These are phyloP conservation scores for Aphelinus certus DNA, from an alignment of 1,140 invertebrate species.

Conservation along the genomic window DNA sequence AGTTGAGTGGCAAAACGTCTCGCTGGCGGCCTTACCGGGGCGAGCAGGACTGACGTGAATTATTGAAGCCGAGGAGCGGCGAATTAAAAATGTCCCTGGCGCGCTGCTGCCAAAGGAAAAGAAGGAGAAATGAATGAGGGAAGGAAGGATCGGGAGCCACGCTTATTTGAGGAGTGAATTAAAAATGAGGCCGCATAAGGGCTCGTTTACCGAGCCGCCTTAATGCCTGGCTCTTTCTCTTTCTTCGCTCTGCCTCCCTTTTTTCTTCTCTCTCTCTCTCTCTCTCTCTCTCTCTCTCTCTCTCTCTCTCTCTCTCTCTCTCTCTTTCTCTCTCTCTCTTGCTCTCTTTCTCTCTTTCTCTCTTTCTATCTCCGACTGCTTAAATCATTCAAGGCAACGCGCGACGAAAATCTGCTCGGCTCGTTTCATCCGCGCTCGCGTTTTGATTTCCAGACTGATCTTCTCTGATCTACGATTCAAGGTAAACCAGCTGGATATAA, in stretches of 20 bases:
- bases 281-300: not conserved
- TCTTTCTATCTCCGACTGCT: not conserved
- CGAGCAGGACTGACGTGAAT: conserved; percentile 49
- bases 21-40: no score
- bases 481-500: no score
- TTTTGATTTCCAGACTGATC: conserved; percentile 10
- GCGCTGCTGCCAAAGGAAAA: conserved; percentile 27
- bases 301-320: not conserved
- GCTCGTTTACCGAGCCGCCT: conserved; percentile 48
- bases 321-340: no score
- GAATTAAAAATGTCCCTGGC: conserved; percentile 63
- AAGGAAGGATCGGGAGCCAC: conserved; percentile 44
- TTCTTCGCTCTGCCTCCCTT: not conserved
- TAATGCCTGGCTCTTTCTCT: conserved; percentile 50
- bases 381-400: conserved; percentile 54
- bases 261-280: not conserved
- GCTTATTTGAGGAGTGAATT: conserved; percentile 63
- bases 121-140: conserved; percentile 35
- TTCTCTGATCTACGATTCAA: no score
- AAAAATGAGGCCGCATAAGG: conserved; percentile 62
- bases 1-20: no score
- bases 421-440: not conserved
- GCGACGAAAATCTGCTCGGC: conserved; percentile 30
- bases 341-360: not conserved
- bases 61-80: conserved; percentile 55